Conservation (phyloP, 1,140 invertebrate species). For the Akabosia matsudoensis region DNA sequence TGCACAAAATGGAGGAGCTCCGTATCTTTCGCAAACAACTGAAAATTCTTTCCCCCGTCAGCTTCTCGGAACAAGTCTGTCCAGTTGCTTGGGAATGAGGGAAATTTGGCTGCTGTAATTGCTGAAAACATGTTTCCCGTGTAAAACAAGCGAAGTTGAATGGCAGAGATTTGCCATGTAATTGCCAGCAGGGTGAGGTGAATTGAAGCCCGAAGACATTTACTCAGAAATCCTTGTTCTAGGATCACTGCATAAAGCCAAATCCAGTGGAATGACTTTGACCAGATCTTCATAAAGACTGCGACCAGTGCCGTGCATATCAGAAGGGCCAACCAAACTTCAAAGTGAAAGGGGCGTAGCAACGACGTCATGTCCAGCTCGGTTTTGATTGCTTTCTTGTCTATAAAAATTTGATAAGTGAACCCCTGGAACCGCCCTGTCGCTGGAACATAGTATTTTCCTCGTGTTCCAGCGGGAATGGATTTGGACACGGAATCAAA, state of each 20-base stretch:
- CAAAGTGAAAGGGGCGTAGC: neutral
- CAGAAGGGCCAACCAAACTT: neutral
- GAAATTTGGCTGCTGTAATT: neutral
- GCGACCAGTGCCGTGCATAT: neutral
- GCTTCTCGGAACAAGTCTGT: neutral
- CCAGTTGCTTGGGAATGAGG: neutral
- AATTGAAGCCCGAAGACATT: neutral
- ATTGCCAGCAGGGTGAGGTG: neutral
- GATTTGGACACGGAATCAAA: neutral
- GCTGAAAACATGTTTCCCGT: neutral
- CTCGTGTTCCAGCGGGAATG: neutral
- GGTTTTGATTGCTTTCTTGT: neutral
- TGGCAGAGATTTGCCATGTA: neutral
- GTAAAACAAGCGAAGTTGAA: neutral
- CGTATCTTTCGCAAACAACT: neutral
- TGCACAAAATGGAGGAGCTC: neutral
- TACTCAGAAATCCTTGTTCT: neutral
- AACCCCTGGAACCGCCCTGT: neutral
- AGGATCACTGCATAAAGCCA: neutral
- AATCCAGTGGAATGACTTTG: neutral
- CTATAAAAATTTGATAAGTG: neutral
- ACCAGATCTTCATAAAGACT: neutral
- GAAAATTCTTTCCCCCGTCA: neutral
- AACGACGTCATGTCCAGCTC: constrained; percentile 8
- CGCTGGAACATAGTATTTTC: neutral